These are phyloP conservation scores for Callorhinus ursinus DNA, from an alignment of 2,113 vertebrate species.

Conservation along the genomic window DNA sequence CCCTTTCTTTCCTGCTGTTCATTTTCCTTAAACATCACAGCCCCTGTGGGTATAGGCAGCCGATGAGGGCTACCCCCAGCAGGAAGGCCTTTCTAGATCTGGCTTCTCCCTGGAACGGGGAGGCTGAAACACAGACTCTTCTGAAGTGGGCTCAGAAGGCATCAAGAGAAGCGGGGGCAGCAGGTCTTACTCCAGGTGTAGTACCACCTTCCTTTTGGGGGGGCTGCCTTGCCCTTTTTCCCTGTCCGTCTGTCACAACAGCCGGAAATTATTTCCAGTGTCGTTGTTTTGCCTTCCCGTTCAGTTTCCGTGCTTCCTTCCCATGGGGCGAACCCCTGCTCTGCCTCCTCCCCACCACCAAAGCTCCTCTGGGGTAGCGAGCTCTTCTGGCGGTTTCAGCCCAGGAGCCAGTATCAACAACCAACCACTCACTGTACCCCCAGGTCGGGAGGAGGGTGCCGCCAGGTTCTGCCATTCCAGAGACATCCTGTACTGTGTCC, in stretches of 20 bases:
- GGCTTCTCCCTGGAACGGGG: not conserved
- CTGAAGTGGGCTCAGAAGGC: not conserved
- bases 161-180: not conserved
- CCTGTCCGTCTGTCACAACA: not conserved
- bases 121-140: not conserved
- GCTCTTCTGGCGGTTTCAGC: not conserved
- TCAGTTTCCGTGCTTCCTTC: not conserved
- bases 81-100: not conserved
- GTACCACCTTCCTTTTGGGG: not conserved
- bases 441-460: accelerated
- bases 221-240: not conserved
- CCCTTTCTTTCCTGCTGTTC: not conserved
- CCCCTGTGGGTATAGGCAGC: not conserved
- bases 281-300: not conserved
- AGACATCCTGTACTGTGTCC: not conserved
- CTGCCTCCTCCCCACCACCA: not conserved
- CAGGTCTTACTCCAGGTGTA: not conserved
- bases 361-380: not conserved
- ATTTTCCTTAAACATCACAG: not conserved
- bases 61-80: not conserved
- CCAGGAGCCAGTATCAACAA: not conserved
- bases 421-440: not conserved
- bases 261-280: not conserved
- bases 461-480: not conserved
- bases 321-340: not conserved